Evolutionary conservation across 2,888 invertebrate species (phyloP).

Genomic region (Pteria penguin): DNA sequence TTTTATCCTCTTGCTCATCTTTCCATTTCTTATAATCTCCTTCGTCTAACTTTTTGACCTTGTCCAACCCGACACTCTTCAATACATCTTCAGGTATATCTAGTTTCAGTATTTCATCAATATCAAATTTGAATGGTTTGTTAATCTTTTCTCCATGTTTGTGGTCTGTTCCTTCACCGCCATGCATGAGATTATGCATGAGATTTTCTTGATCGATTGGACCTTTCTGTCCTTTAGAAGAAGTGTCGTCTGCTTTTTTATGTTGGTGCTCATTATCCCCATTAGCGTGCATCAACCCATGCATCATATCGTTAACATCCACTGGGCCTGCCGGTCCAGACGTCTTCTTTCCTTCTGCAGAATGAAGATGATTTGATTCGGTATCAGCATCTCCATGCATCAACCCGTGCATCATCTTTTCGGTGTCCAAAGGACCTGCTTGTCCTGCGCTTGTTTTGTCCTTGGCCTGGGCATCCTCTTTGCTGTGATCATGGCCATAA

Average conservation of each 20-base stretch:
- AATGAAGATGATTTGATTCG: constrained; percentile 29
- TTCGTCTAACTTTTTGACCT: constrained; percentile 47
- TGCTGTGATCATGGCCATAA: constrained; percentile 29
- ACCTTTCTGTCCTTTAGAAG: background rate
- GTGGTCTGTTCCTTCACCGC: constrained; percentile 25
- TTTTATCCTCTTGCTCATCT: constrained; percentile 42
- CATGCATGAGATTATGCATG: constrained; percentile 26
- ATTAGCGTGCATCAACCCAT: constrained; percentile 48
- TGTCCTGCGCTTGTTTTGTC: background rate
- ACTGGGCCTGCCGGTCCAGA: constrained; percentile 34
- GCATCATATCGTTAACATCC: constrained; percentile 46
- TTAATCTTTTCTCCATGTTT: constrained; percentile 24
- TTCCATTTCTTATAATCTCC: constrained; percentile 57
- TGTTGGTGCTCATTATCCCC: constrained; percentile 23
- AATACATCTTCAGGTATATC: constrained; percentile 40
- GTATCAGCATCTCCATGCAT: constrained; percentile 55
- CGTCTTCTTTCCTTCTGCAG: constrained; percentile 9
- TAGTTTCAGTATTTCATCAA: constrained; percentile 30
- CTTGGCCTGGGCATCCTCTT: background rate
- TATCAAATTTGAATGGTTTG: constrained; percentile 40
- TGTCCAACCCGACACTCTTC: constrained; percentile 47
- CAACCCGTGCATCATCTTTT: constrained; percentile 58
- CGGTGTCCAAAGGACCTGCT: constrained; percentile 29
- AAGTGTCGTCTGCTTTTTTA: constrained; percentile 12
- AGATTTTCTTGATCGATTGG: constrained; percentile 26